Evolutionary conservation across 2,113 vertebrate genomes (phyloP), one percentile per base, ranked within the genome.

Genomic region (Cryptotis parvus): DNA sequence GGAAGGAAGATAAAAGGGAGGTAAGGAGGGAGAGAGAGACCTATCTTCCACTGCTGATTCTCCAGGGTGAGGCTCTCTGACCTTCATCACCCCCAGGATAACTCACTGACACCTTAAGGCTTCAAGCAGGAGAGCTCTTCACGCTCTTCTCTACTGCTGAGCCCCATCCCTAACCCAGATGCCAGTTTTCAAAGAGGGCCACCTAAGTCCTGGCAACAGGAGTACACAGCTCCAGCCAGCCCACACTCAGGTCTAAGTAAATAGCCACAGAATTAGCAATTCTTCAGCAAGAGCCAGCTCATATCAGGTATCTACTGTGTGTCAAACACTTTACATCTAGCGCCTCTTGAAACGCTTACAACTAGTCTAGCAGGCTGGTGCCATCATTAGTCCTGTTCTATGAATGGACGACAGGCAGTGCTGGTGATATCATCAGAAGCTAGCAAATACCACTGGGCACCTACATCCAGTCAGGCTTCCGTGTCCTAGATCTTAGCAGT

Each of bases 251-350:
- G 63, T 69, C 66, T 82, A 61, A 41, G 69, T 45, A 91, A 93
- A 52, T 84, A 76, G 76, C 76, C 93, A 14, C 31, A 35, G 31
- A 85, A 39, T 55, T 69, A 77, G 41, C 61, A 75, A 74, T 22
- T 82, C 88, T 35, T 74, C 43, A 8, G 49, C 68, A 81, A 84
- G 65, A 92, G 33, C 24, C 84, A 20, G 18, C 1, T 6, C 49
- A 39, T 5, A n/a, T 24, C 24, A 31, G 52, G 68, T 33, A 10
- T 73, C 70, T 65, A 22, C 65, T 35, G 70, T 2, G 10, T 31
- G 49, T 24, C 49, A 75, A 66, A 55, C 18, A 55, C 22, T 58
- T 87, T 52, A 45, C 18, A 74, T 20, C 39, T 31, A 52, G 26
- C 26, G 22, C 27, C 45, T 84, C 63, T 63, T 63, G 39, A 6